A percentile compares a stretch with the other conserved stretches of the same genome.
Conservation (phyloP, 1,140 invertebrate genomes). For the Saccostrea cuccullata region DNA sequence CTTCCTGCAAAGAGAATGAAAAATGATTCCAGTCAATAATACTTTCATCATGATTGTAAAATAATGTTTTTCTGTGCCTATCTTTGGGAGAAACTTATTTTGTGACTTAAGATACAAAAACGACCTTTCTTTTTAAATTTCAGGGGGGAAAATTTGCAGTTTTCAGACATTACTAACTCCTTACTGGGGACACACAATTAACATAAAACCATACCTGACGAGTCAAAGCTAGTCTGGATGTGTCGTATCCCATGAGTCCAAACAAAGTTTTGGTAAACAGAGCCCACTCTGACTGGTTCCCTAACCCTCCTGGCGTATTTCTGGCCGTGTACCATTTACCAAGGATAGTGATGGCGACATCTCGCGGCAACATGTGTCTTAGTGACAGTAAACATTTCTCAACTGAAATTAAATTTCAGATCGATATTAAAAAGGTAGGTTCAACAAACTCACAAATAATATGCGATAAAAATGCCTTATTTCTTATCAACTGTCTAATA, state of each 20-base stretch:
- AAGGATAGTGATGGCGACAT: slow-evolving; percentile 87
- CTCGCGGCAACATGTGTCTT: slow-evolving; percentile 86
- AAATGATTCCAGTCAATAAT: background rate
- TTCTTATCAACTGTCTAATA: too few species aligned
- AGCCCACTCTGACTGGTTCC: slow-evolving; percentile 88
- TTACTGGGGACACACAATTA: too few species aligned
- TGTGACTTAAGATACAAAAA: too few species aligned
- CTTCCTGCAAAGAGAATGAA: slow-evolving; percentile 75
- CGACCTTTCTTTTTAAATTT: too few species aligned
- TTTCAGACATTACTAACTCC: too few species aligned
- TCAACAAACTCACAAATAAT: background rate
- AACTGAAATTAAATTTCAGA: slow-evolving; percentile 48
- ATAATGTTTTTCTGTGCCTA: too few species aligned
- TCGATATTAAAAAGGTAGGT: slow-evolving; percentile 19
- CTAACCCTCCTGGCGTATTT: slow-evolving; percentile 91
- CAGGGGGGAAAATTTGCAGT: too few species aligned
- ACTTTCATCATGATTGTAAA: too few species aligned
- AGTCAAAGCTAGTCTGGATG: slow-evolving; percentile 82
- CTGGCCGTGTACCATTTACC: slow-evolving; percentile 91
- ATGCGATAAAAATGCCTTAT: background rate
- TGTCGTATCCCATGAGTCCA: slow-evolving; percentile 86
- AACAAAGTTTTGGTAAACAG: slow-evolving; percentile 84
- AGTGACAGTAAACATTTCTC: slow-evolving; percentile 85
- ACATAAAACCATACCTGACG: slow-evolving; percentile 63
- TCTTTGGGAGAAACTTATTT: too few species aligned